Conservation (phyloP, 2,113 vertebrate species). For the Caloenas nicobarica region DNA sequence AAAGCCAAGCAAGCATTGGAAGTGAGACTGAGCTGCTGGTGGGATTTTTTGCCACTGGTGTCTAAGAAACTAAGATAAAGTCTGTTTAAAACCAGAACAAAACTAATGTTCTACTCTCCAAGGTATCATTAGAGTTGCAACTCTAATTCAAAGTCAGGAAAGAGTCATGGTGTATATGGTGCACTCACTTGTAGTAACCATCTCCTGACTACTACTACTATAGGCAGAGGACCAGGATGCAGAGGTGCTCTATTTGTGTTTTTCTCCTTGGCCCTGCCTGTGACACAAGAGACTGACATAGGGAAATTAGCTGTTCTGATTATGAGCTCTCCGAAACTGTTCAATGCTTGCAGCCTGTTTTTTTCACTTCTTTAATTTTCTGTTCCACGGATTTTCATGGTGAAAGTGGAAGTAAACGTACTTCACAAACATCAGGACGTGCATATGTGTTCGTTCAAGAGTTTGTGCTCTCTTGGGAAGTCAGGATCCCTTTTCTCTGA, state of each 20-base stretch:
- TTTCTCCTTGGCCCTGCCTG: not conserved
- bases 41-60: not conserved
- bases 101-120: not conserved
- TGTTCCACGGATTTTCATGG: not conserved
- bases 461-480: not conserved
- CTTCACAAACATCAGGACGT: not conserved
- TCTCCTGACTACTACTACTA: not conserved
- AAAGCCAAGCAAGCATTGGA: not conserved
- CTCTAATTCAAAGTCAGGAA: not conserved
- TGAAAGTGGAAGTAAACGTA: not conserved
- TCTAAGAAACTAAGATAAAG: not conserved
- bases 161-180: not conserved
- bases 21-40: not conserved
- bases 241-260: not conserved
- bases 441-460: not conserved
- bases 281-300: not conserved
- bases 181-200: not conserved
- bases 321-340: not conserved
- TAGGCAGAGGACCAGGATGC: not conserved
- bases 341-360: not conserved
- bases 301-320: not conserved
- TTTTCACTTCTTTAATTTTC: not conserved
- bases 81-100: not conserved
- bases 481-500: not conserved
- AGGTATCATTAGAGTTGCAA: not conserved